Percentiles rank a stretch among this genome's conserved stretches.
Evolutionary conservation across 2,888 invertebrate genomes (phyloP).

Genomic region (Patella pellucida): DNA sequence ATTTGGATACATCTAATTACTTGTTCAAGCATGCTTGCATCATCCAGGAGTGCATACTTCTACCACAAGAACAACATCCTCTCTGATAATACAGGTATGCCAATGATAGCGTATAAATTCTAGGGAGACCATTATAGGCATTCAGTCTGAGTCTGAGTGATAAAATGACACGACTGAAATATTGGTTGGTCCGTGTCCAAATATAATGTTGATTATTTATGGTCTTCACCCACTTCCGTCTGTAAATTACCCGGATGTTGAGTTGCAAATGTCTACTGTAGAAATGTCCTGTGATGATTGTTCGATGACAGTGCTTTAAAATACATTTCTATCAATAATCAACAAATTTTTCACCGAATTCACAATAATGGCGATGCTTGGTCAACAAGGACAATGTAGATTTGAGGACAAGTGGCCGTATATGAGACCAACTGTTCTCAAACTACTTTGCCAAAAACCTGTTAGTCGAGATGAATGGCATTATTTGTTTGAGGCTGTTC

Average conservation of each 20-base stretch:
- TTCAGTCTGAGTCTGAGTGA: too few species aligned
- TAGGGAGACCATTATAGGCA: too few species aligned
- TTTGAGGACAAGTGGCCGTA: conserved; percentile 98
- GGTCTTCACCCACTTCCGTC: neutral
- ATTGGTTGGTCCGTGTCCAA: too few species aligned
- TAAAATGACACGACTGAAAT: too few species aligned
- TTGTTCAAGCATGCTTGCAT: too few species aligned
- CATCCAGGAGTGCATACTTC: too few species aligned
- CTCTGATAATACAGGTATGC: too few species aligned
- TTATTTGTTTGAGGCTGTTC: conserved; percentile 86
- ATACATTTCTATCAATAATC: neutral
- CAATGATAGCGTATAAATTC: too few species aligned
- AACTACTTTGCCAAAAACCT: conserved; percentile 92
- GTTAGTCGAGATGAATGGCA: conserved; percentile 98
- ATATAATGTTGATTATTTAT: too few species aligned
- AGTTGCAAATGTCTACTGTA: neutral
- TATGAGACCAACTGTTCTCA: conserved; percentile 93
- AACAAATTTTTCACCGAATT: neutral
- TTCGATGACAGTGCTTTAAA: conserved; percentile 3
- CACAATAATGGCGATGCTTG: conserved; percentile 53
- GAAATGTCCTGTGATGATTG: neutral
- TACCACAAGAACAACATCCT: too few species aligned
- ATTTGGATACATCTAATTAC: too few species aligned
- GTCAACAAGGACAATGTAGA: conserved; percentile 82
- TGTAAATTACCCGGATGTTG: neutral